Evolutionary conservation across 2,888 invertebrate species (phyloP).

Genomic region (Ptychoptera albimana): DNA sequence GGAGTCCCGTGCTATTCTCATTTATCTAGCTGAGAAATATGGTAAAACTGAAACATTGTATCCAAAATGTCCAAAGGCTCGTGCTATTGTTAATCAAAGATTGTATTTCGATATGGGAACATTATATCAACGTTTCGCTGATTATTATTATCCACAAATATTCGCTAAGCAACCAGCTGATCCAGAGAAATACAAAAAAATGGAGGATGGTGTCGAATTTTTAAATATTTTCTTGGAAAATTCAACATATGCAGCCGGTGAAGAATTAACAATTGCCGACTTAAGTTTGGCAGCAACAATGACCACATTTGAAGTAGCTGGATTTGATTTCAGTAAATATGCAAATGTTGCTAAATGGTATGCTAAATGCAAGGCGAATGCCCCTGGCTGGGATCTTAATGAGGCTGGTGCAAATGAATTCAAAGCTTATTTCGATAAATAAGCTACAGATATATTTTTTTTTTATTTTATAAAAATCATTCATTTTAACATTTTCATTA

Average conservation of each 20-base stretch:
- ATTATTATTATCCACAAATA: constrained; percentile 50
- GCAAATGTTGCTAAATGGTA: constrained; percentile 51
- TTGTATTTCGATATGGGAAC: constrained; percentile 68
- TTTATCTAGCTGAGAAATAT: constrained; percentile 66
- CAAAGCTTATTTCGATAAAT: constrained; percentile 19
- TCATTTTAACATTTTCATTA: no score
- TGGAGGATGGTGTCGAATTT: constrained; percentile 49
- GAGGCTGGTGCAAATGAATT: constrained; percentile 38
- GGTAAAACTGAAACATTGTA: constrained; percentile 56
- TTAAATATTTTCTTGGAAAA: constrained; percentile 57
- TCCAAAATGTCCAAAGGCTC: constrained; percentile 60
- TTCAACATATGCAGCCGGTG: constrained; percentile 54
- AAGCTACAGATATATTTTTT: no score
- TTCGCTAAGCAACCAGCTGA: constrained; percentile 46
- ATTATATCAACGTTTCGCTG: constrained; percentile 49
- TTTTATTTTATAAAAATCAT: no score
- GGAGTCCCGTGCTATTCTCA: constrained; percentile 74
- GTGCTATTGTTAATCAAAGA: constrained; percentile 62
- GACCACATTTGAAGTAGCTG: constrained; percentile 50
- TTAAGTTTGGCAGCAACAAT: constrained; percentile 49
- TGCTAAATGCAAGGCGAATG: constrained; percentile 37
- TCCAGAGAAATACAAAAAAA: constrained; percentile 47
- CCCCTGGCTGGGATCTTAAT: constrained; percentile 43
- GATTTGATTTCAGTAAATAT: constrained; percentile 50
- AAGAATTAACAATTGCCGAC: constrained; percentile 62